A percentile compares a stretch with the other conserved stretches of the same genome.
phyloP scores from a whole-genome alignment of 2,797 vertebrate species.

The Acanthopagrus latus region DNA sequence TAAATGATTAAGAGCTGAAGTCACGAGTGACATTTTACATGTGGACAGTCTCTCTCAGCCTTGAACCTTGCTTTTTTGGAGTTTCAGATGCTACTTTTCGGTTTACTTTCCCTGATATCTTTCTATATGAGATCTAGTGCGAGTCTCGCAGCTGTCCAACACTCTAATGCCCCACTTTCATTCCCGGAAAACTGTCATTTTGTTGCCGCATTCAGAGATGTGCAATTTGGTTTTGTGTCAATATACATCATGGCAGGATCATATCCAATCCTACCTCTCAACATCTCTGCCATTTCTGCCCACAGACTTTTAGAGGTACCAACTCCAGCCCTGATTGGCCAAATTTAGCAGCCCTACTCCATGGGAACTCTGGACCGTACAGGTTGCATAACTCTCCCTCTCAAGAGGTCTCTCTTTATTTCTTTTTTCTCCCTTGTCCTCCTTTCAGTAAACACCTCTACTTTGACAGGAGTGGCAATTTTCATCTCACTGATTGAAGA shows the following conservation, averaged over 20 bases:
- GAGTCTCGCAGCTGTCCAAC: conserved; percentile 28
- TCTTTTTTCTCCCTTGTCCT: conserved; percentile 74
- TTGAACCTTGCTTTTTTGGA: conserved; percentile 10
- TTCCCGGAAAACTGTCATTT: conserved; percentile 36
- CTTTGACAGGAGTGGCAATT: conserved; percentile 86
- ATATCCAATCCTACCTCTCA: conserved; percentile 32
- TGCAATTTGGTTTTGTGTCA: conserved; percentile 56
- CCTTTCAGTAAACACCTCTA: conserved; percentile 85
- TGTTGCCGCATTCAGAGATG: conserved; percentile 36
- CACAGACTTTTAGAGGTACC: conserved; percentile 33
- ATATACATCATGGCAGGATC: conserved; percentile 42
- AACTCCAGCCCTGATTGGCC: conserved; percentile 31
- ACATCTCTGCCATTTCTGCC: conserved; percentile 48
- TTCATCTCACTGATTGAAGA: conserved; percentile 87
- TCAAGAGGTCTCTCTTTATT: conserved; percentile 67
- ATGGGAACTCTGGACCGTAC: conserved; percentile 58
- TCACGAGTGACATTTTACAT: conserved; percentile 60
- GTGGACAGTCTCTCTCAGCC: conserved; percentile 32
- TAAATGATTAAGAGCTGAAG: conserved; percentile 70
- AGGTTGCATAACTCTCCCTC: conserved; percentile 82
- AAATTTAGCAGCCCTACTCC: conserved; percentile 47
- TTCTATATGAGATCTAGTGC: conserved; percentile 22
- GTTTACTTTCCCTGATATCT: conserved; percentile 37
- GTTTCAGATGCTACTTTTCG: conserved; percentile 23
- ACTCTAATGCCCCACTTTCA: conserved; percentile 28